Evolutionary conservation across 2,888 invertebrate species (phyloP).

Genomic region (Eilema depressum): DNA sequence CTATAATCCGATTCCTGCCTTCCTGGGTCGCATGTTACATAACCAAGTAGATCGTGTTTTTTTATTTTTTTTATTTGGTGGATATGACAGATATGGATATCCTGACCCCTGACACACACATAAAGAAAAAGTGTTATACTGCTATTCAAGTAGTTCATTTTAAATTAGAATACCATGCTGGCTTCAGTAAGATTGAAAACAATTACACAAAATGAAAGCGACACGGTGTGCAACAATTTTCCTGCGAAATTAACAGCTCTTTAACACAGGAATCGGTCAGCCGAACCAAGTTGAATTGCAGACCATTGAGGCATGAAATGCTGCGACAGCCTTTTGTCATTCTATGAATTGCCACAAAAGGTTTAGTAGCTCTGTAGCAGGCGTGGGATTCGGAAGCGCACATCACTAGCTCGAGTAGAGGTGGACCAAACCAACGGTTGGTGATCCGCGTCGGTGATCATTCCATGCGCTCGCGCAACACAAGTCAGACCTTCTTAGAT

Average conservation of each 20-base stretch:
- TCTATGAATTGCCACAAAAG: slow-evolving; percentile 48
- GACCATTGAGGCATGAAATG: slow-evolving; percentile 59
- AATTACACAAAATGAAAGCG: slow-evolving; percentile 34
- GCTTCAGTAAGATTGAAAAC: slow-evolving; percentile 13
- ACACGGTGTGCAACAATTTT: slow-evolving; percentile 34
- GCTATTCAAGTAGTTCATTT: background rate
- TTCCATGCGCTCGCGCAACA: slow-evolving; percentile 65
- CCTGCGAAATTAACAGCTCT: slow-evolving; percentile 46
- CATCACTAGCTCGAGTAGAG: slow-evolving; percentile 59
- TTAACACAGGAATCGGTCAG: slow-evolving; percentile 42
- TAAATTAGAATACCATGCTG: background rate
- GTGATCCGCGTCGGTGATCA: slow-evolving; percentile 70
- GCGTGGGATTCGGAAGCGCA: slow-evolving; percentile 68
- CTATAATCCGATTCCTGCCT: too few relatives aligned
- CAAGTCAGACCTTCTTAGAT: slow-evolving; percentile 49
- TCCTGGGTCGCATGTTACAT: too few relatives aligned
- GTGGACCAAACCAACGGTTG: slow-evolving; percentile 66
- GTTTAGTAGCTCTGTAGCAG: slow-evolving; percentile 60
- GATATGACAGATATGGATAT: too few relatives aligned
- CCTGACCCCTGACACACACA: background rate
- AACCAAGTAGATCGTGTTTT: too few relatives aligned
- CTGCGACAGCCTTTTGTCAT: slow-evolving; percentile 54
- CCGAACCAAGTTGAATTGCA: slow-evolving; percentile 32
- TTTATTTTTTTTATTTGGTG: too few relatives aligned
- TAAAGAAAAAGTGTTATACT: too few relatives aligned